Percentiles rank a stretch among this genome's conserved stretches.
phyloP scores from a whole-genome alignment of 2,113 vertebrate genomes.

The Atlantisia rogersi region DNA sequence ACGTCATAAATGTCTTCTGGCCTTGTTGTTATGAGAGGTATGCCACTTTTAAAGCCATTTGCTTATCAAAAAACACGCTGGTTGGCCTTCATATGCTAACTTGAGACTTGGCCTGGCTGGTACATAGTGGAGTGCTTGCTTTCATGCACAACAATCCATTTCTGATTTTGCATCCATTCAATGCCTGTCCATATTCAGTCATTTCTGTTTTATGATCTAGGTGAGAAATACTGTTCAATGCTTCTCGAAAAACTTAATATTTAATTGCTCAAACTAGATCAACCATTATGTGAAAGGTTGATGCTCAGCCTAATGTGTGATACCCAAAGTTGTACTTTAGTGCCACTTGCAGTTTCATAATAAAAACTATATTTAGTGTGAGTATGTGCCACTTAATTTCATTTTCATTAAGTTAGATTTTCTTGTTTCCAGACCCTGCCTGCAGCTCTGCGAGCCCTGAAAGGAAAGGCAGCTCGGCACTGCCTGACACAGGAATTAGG shows the following conservation, averaged over 20 bases:
- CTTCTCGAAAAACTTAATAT: background rate
- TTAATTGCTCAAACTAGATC: background rate
- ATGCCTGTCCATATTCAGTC: background rate
- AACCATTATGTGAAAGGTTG: background rate
- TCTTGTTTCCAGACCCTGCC: slow-evolving; percentile 85
- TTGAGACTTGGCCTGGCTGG: background rate
- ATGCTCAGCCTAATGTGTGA: background rate
- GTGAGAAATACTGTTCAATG: background rate
- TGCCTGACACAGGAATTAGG: slow-evolving; percentile 93
- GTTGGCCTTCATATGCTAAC: background rate
- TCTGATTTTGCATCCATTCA: background rate
- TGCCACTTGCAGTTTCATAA: background rate
- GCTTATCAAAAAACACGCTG: background rate
- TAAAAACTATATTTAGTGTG: background rate
- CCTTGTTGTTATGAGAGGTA: background rate
- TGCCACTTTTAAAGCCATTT: background rate
- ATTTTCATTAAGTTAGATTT: background rate
- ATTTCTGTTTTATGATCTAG: background rate
- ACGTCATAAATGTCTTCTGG: background rate
- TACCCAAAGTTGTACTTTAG: background rate
- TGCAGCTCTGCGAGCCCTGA: slow-evolving; percentile 93
- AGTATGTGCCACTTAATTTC: background rate
- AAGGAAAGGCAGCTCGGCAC: slow-evolving; percentile 93
- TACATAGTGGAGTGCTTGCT: background rate
- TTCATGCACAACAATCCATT: background rate